Base-by-base conservation (phyloP, 2,888 invertebrate species). In the Lasiommata megera region DNA sequence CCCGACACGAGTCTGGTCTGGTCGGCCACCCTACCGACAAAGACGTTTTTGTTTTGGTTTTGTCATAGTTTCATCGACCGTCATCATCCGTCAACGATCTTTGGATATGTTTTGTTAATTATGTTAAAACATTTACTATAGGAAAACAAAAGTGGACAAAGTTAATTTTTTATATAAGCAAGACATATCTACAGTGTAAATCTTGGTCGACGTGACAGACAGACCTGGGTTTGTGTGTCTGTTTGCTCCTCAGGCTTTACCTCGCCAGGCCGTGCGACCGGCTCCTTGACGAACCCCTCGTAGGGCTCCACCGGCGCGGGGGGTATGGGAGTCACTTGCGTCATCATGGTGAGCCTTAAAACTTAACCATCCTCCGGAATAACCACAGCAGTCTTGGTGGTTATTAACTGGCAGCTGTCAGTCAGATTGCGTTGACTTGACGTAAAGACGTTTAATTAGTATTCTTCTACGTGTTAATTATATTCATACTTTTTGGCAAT, bases 281-380 rank as follows among this genome's bases (percentile, higher is more conserved):
- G 59, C 3, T 58, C 54, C 50, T 68, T 68, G 29, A 63, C 54
- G 6, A 50, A 16, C 3, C 50, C 18, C 17, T 41, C 73, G 55
- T 67, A 69, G 0, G 66, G 60, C 53, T 62, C 61, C 7, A 56
- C 51, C 0, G 66, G 67, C 11, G 63, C 36, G 7, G 60, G 51
- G 0, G 79, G 77, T 11, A 82, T 79, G 0, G 83, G 81, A 0
- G 72, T 66, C 1, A 64, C 68, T 51, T 74, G 74, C 67, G 69
- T 68, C 73, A 72, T 76, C 46, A 54, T 69, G 17, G 40, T 46
- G 12, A 8, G 7, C 29, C 18, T n/a, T 40, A 46, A 52, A 28
- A 41, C 16, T 52, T 36, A 41, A 12, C 29, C 41, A 53, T 53
- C 38, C 54, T 23, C 3, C 9, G 5, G 29, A 44, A 50, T 0